Base-by-base conservation (phyloP, 2,797 vertebrate genomes). In the Schizothorax lantsangensis region DNA sequence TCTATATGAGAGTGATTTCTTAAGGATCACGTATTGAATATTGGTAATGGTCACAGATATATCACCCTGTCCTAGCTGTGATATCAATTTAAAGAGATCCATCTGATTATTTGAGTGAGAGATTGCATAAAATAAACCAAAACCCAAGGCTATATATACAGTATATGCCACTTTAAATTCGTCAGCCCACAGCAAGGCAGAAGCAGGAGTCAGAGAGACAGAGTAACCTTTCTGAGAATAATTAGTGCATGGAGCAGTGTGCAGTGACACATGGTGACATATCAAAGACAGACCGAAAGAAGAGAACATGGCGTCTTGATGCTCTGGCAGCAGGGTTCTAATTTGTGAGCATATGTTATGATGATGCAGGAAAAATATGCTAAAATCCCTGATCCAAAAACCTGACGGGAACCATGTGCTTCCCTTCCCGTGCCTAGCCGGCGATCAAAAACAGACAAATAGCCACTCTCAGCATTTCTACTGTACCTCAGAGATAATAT, bases 311-410 rank as follows among this genome's bases (percentile, higher is more conserved):
- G 64, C 2, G 2, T 59, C 72, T 59, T 73, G 23, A 66, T 73
- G 23, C 26, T 15, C 33, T 49, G 49, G 52, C 73, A 84, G 66
- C 69, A 85, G 47, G 72, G 2, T n/a, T 84, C 23, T 82, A 78
- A 78, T 88, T 86, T 62, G 26, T 68, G 57, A 79, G 69, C 43
- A 79, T 79, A 52, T 77, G 68, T 47, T 82, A 54, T 84, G 66
- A 84, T 62, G 75, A 84, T 19, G 75, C 45, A 68, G 69, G 23
- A 15, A 57, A 54, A 78, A 86, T 21, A 83, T 64, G 43, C 57
- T 64, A 9, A 74, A n/a, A 78, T 26, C 45, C 4, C 26, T 5
- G 1, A 49, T 84, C 82, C 54, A 74, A 74, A 74, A 66, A 78
- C 40, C 40, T 75, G 72, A 66, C n/a, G 2, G 17, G 69, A 83